Evolutionary conservation across 1,140 invertebrate species (phyloP).

Genomic region (Ostrea denselamellosa): DNA sequence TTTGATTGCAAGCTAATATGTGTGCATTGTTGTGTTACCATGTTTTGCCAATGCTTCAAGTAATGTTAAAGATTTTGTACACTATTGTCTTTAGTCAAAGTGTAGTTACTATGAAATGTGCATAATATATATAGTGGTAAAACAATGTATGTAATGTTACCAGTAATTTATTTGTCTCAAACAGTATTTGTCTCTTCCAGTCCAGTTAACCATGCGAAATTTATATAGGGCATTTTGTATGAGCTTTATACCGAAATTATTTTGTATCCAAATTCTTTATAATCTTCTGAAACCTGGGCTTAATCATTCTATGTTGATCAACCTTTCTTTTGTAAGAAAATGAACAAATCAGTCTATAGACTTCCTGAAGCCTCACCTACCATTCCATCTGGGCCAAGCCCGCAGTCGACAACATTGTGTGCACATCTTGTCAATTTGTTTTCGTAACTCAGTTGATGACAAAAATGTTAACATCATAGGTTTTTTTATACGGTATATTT

Average conservation of each 20-base stretch:
- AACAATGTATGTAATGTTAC: conserved; percentile 7
- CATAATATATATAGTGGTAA: conserved; percentile 36
- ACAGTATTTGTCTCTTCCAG: conserved; percentile 31
- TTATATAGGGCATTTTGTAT: conserved; percentile 38
- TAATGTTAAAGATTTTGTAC: conserved; percentile 9
- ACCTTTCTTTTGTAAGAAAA: neutral
- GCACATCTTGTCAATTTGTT: neutral
- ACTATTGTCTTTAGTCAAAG: conserved; percentile 33
- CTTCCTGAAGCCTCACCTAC: conserved; percentile 13
- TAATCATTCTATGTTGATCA: conserved; percentile 1
- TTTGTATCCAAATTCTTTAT: neutral
- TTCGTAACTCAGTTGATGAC: neutral
- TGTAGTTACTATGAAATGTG: conserved; percentile 35
- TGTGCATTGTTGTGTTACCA: conserved; percentile 29
- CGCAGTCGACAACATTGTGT: neutral
- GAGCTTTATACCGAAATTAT: conserved; percentile 27
- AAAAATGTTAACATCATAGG: conserved; percentile 35
- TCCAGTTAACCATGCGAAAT: conserved; percentile 26
- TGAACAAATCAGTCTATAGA: conserved; percentile 21
- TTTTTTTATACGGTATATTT: conserved; percentile 25
- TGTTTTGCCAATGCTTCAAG: conserved; percentile 24
- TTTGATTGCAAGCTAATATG: conserved; percentile 38
- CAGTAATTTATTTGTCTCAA: conserved; percentile 34
- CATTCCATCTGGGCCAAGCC: conserved; percentile 31
- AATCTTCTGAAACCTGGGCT: conserved; percentile 5